Conservation (phyloP, 64 coral and sea anemone genomes). For the Catalaphyllia jardinei region DNA sequence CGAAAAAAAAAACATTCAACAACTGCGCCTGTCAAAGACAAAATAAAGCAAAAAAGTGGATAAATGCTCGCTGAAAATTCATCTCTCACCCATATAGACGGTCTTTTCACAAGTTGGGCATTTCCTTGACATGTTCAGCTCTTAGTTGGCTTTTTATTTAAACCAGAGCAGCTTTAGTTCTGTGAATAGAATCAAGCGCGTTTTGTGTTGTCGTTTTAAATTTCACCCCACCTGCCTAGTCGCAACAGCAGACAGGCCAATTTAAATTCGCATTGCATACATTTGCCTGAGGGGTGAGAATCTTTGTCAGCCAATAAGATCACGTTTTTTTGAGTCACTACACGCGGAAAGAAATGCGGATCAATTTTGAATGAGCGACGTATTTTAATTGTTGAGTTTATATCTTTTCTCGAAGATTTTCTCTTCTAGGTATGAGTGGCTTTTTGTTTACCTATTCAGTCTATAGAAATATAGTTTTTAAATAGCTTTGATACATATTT, state of each 20-base stretch:
- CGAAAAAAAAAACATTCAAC: not conserved
- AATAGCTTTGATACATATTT: too few relatives aligned
- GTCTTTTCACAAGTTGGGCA: constrained; percentile 39
- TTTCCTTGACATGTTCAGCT: not conserved
- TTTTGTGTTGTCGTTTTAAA: constrained; percentile 3
- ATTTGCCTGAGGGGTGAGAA: not conserved
- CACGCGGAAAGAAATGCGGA: not conserved
- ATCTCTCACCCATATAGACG: constrained; percentile 29
- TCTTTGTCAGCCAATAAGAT: not conserved
- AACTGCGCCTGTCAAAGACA: not conserved
- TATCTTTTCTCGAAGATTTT: not conserved
- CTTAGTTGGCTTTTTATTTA: not conserved
- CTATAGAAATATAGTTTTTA: not conserved
- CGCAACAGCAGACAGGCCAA: not conserved
- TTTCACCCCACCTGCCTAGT: not conserved
- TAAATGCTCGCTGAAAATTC: not conserved
- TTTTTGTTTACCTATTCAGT: not conserved
- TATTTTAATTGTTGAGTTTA: not conserved
- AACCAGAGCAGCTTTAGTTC: not conserved
- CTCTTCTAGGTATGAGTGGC: too few relatives aligned
- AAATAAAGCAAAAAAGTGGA: not conserved
- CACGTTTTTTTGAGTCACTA: not conserved
- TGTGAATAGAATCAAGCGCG: not conserved
- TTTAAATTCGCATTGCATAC: constrained; percentile 12
- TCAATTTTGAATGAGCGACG: constrained; percentile 11